Conservation (phyloP, 2,888 invertebrate genomes). For the Machimus rusticus region DNA sequence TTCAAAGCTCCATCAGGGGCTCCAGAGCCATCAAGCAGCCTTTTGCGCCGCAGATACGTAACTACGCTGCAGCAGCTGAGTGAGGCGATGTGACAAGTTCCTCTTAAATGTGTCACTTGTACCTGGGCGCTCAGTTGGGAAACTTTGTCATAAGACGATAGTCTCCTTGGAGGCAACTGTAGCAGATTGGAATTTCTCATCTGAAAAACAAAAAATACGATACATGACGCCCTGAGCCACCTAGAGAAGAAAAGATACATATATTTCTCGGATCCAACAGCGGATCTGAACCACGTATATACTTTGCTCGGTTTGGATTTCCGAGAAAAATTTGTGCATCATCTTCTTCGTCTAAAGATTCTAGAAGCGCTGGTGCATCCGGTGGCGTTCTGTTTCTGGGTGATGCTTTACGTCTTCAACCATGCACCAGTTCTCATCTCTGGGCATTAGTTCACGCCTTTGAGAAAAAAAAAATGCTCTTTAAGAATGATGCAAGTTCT, state of each 20-base stretch:
- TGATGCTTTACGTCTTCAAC: not conserved
- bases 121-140: not conserved
- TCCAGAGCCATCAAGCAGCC: not conserved
- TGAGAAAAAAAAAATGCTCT: not conserved
- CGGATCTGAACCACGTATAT: not conserved
- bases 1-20: not conserved
- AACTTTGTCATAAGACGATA: not conserved
- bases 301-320: not conserved
- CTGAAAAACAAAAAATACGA: not conserved
- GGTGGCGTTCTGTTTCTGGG: not conserved
- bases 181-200: not conserved
- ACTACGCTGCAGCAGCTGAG: not conserved
- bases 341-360: not conserved
- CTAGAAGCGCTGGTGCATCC: not conserved
- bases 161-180: not conserved
- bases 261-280: not conserved
- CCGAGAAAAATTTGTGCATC: not conserved
- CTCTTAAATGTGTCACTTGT: conserved; percentile 13
- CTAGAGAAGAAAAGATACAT: not conserved
- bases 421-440: not conserved
- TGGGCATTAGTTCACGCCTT: not conserved
- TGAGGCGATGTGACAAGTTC: conserved; percentile 10
- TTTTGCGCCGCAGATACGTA: not conserved
- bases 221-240: not conserved
- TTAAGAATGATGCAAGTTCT: not conserved